Base-by-base conservation (phyloP, 2,888 invertebrate genomes). In the Drosophila formosana region DNA sequence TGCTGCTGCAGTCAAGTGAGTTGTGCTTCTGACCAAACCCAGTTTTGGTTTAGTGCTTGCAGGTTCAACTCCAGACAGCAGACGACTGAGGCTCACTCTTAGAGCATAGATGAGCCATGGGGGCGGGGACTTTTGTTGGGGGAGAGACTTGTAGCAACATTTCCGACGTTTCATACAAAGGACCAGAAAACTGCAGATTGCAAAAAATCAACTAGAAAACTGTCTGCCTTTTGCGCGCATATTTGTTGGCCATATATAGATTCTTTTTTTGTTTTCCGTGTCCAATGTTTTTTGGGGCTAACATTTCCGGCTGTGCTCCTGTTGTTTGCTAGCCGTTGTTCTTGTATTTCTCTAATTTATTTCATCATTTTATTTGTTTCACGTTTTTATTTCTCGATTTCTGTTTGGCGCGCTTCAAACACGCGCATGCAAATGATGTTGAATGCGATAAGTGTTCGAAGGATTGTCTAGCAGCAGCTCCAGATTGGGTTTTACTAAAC, bases 351-450 rank as follows among this genome's bases (percentile, higher is more conserved):
- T 85, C 88, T 85, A 89, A 89, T 89, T 89, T 88, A 89, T 89
- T 87, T 87, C 85, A 88, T 89, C 66, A 82, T 85, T 88, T 88
- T 88, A 88, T 87, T 87, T 80, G 80, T 89, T 89, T 72, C 82
- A 56, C 7, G 28, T 62, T 66, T 72, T 46, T 49, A 51, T 62
- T 53, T 70, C 39, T 66, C 39, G 37, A 60, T 60, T 58, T 65
- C 25, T 45, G 46, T 67, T 46, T 61, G 47, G 28, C 43, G 50
- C 63, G 64, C 61, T 75, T 66, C 63, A 70, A 68, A 72, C 56
- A 80, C 71, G 60, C 81, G 87, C 87, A 87, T 86, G 89, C 85
- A 86, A 88, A 86, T 88, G 87, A 87, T 86, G 80, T 76, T 75
- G 78, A 87, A 81, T 76, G 82, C 87, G 88, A 88, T 88, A 85